Base-by-base conservation (phyloP, 2,113 vertebrate genomes). In the Ictalurus furcatus region DNA sequence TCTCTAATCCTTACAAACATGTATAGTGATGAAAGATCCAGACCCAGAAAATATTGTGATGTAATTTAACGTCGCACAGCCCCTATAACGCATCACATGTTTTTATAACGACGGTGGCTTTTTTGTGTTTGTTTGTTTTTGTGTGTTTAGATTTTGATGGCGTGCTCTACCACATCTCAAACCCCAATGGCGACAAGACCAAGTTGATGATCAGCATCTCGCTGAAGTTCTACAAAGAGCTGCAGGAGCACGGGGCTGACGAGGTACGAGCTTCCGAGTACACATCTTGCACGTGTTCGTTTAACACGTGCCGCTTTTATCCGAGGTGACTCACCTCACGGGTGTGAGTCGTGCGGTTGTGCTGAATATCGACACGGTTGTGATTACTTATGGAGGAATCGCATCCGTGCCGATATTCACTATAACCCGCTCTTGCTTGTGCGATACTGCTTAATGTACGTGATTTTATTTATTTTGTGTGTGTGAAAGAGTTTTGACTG, bases 191-290 rank as follows among this genome's bases (percentile, higher is more conserved):
- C 92, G 98, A 99, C 90, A 99, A 99, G 96, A 97, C 97, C 90
- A 99, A 99, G 96, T 95, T 99, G 92, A 99, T 99, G 98, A 96
- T 99, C 96, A 99, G 98, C 96, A 99, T 99, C 95, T 97, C 98
- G 91, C 96, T 99, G 92, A 99, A 99, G 96, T 99, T 99, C 96
- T 99, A 99, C 96, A 99, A 99, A 92, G 98, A 99, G 92, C 98
- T 99, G 89, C 97, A 99, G 94, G 98, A 98, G 91, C 98, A 99
- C 0, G 98, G 98, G 21, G 97, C 98, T 44, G 97, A 99, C 0
- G 98, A 99, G 97, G 98, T 99, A 92, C 8, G 37, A 56, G 23
- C 12, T 52, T 58, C 69, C 21, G 0, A 9, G 58, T 23, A 54
- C 48, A 34, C 12, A 0, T 7, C 6, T 84, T 4, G 14, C 19